phyloP scores from a whole-genome alignment of 1,140 invertebrate species.

The Calephelis nemesis region DNA sequence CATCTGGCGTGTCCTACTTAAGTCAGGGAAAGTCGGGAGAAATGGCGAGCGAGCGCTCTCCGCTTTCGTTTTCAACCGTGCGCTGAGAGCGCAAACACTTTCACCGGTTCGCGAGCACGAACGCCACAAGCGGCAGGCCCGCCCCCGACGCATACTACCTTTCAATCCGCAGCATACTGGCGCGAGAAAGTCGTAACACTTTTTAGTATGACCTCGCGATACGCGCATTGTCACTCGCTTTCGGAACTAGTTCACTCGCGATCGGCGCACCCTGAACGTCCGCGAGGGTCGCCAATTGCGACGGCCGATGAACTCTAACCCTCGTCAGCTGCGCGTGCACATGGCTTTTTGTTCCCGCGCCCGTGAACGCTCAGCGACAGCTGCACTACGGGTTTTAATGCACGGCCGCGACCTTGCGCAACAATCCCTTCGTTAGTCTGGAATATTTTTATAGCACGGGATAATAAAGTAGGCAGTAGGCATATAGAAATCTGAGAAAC shows the following conservation, averaged over 20 bases:
- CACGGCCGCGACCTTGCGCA: conserved; percentile 64
- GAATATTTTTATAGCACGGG: conserved; percentile 24
- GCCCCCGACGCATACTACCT: conserved; percentile 61
- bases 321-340: conserved; percentile 74
- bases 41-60: conserved; percentile 76
- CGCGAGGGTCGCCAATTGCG: conserved; percentile 48
- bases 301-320: conserved; percentile 70
- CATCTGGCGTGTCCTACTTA: conserved; percentile 71
- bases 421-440: conserved; percentile 49
- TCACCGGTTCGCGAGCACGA: conserved; percentile 64
- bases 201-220: conserved; percentile 73
- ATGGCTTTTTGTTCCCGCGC: conserved; percentile 47
- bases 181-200: conserved; percentile 80
- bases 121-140: conserved; percentile 56
- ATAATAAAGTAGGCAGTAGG: background rate
- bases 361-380: conserved; percentile 54
- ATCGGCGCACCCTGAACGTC: conserved; percentile 44
- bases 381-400: conserved; percentile 47
- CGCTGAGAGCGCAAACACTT: conserved; percentile 70
- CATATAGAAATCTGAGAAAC: too few relatives aligned
- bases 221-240: conserved; percentile 69
- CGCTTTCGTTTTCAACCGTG: conserved; percentile 77
- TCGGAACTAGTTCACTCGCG: conserved; percentile 66
- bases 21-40: conserved; percentile 75
- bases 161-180: conserved; percentile 58